Evolutionary conservation across 2,113 vertebrate genomes (phyloP).

Genomic region (Thomomys bottae): DNA sequence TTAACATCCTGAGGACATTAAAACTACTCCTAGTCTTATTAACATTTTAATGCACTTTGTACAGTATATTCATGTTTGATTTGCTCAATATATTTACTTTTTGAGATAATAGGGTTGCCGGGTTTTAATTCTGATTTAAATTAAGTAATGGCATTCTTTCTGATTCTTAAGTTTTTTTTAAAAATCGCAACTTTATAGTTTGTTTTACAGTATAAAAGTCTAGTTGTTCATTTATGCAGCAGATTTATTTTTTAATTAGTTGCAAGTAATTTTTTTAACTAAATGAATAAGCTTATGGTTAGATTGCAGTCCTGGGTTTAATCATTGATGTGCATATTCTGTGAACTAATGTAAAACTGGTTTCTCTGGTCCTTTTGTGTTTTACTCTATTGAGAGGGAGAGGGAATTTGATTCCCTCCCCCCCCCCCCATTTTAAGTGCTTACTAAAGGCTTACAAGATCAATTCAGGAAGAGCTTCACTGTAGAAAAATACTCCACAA

Average conservation of each 20-base stretch:
- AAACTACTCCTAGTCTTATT: neutral
- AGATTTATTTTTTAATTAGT: neutral
- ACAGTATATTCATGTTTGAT: neutral
- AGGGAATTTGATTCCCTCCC: neutral
- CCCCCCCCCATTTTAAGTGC: neutral
- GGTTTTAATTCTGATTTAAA: constrained; percentile 28
- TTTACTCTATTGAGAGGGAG: neutral
- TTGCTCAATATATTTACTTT: constrained; percentile 30
- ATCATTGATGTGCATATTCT: neutral
- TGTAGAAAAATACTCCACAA: constrained; percentile 8
- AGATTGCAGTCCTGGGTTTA: neutral
- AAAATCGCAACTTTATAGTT: neutral
- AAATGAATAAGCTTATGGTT: neutral
- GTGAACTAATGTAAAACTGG: constrained; percentile 15
- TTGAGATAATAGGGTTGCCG: neutral
- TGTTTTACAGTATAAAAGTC: neutral
- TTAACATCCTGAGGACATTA: neutral
- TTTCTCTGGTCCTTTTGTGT: neutral
- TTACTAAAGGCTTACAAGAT: constrained; percentile 36
- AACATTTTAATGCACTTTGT: constrained; percentile 22
- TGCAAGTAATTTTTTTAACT: neutral
- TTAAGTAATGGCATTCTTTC: neutral
- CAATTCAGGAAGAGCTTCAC: constrained; percentile 29
- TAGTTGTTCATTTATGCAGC: constrained; percentile 7
- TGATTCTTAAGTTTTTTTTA: constrained; percentile 35